These are phyloP conservation scores for Pheosia tremula DNA, from an alignment of 2,888 invertebrate species.

Conservation along the genomic window DNA sequence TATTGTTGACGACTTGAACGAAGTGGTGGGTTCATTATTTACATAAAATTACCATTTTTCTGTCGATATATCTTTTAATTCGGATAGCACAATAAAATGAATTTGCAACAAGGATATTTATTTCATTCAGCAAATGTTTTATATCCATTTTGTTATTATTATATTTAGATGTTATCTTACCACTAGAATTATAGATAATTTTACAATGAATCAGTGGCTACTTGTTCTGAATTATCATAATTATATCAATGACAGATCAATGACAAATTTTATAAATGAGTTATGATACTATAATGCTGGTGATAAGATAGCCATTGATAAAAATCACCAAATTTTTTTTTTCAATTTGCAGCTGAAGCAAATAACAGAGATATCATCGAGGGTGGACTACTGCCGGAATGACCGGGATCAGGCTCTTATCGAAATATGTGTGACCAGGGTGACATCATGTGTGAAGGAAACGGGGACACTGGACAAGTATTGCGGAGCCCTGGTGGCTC, in stretches of 20 bases:
- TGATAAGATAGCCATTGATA: constrained; percentile 27
- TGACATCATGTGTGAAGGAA: constrained; percentile 95
- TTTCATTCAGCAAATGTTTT: no score
- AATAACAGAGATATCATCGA: constrained; percentile 92
- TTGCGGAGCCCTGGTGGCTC: constrained; percentile 91
- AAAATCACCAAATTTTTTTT: constrained; percentile 14
- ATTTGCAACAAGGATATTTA: background rate
- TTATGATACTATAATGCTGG: constrained; percentile 13
- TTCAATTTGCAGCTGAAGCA: constrained; percentile 85
- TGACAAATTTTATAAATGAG: background rate
- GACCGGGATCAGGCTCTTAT: constrained; percentile 97
- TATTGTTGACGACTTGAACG: constrained; percentile 93
- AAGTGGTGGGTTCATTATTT: constrained; percentile 86
- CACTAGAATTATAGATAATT: background rate
- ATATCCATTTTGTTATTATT: no score
- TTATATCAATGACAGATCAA: constrained; percentile 21
- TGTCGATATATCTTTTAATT: background rate
- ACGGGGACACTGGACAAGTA: constrained; percentile 94
- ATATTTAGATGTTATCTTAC: background rate
- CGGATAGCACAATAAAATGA: background rate
- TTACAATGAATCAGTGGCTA: background rate
- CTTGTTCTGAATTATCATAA: background rate
- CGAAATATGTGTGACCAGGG: constrained; percentile 96
- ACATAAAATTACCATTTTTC: constrained; percentile 16
- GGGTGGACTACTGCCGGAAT: constrained; percentile 92